Evolutionary conservation across 2,888 invertebrate genomes (phyloP).

Genomic region (Platycheirus albimanus): DNA sequence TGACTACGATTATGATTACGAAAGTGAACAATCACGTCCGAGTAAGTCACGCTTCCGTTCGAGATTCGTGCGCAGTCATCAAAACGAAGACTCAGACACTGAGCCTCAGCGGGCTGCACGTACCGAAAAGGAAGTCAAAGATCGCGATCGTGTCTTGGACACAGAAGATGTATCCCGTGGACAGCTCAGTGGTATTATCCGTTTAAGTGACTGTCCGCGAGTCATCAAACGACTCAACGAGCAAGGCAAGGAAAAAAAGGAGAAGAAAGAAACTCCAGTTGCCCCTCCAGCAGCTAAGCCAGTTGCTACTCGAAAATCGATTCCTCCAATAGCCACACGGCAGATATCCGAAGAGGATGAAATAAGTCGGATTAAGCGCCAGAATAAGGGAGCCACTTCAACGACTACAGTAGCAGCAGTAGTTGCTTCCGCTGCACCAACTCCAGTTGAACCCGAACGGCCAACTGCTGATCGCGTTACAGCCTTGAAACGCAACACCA

Average conservation of each 20-base stretch:
- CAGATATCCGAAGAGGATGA: constrained; percentile 96
- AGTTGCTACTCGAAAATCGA: constrained; percentile 83
- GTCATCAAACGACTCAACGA: constrained; percentile 95
- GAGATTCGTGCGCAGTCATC: constrained; percentile 87
- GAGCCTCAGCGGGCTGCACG: constrained; percentile 87
- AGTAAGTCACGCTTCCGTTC: constrained; percentile 88
- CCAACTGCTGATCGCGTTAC: constrained; percentile 83
- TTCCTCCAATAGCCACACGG: constrained; percentile 86
- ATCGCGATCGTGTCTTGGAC: constrained; percentile 90
- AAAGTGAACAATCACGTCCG: constrained; percentile 85
- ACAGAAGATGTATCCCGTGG: constrained; percentile 94
- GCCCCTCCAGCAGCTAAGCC: constrained; percentile 85
- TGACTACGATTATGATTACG: constrained; percentile 89
- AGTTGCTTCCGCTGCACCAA: constrained; percentile 80
- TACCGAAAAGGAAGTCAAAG: constrained; percentile 84
- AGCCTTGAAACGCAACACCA: constrained; percentile 82
- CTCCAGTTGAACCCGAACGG: constrained; percentile 84
- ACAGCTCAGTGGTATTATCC: constrained; percentile 94
- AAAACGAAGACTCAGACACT: constrained; percentile 91
- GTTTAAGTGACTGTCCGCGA: constrained; percentile 93
- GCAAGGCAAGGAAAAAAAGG: constrained; percentile 89
- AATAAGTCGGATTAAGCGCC: constrained; percentile 92
- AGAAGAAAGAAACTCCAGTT: constrained; percentile 88
- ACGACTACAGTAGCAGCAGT: constrained; percentile 82
- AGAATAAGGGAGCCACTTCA: constrained; percentile 89